Evolutionary conservation across 2,888 invertebrate species (phyloP).

Genomic region (Andrena flavipes): DNA sequence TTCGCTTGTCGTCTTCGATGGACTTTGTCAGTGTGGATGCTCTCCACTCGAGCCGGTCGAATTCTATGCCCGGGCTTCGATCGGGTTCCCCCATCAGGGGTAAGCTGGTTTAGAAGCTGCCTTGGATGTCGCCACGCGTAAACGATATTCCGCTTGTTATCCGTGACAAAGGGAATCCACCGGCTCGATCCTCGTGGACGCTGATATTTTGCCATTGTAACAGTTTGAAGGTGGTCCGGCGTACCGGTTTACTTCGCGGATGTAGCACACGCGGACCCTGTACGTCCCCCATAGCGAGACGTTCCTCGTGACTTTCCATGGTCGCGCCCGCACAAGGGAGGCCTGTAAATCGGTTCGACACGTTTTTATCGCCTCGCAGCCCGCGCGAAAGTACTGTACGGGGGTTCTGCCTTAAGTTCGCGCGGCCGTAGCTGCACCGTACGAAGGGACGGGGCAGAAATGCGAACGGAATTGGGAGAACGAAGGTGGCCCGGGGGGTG

Average conservation of each 20-base stretch:
- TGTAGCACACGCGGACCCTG: not conserved
- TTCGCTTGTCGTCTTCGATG: slow-evolving; percentile 65
- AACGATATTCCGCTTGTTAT: slow-evolving; percentile 13
- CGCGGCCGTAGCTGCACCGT: slow-evolving; percentile 31
- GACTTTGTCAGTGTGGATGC: slow-evolving; percentile 46
- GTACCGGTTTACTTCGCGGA: too few species aligned
- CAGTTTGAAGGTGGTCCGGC: too few species aligned
- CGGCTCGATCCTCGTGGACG: not conserved
- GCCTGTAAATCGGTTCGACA: slow-evolving; percentile 64
- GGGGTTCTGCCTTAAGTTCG: slow-evolving; percentile 56
- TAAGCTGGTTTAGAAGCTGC: slow-evolving; percentile 36
- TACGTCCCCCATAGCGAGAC: slow-evolving; percentile 12
- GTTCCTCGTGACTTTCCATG: slow-evolving; percentile 12
- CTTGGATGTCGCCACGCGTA: not conserved
- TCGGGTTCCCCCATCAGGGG: slow-evolving; percentile 28
- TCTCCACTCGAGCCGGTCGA: slow-evolving; percentile 50
- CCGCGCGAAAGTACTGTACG: slow-evolving; percentile 41
- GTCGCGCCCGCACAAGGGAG: slow-evolving; percentile 19
- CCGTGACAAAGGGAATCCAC: not conserved
- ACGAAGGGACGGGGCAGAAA: slow-evolving; percentile 58
- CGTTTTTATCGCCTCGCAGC: slow-evolving; percentile 62
- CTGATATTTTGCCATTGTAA: too few species aligned
- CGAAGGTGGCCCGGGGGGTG: slow-evolving; percentile 16
- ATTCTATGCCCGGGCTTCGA: slow-evolving; percentile 57
- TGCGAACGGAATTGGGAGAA: slow-evolving; percentile 46